Percentiles rank a stretch among this genome's conserved stretches.
phyloP scores from a whole-genome alignment of 2,888 invertebrate genomes.

The Lasioglossum vierecki region DNA sequence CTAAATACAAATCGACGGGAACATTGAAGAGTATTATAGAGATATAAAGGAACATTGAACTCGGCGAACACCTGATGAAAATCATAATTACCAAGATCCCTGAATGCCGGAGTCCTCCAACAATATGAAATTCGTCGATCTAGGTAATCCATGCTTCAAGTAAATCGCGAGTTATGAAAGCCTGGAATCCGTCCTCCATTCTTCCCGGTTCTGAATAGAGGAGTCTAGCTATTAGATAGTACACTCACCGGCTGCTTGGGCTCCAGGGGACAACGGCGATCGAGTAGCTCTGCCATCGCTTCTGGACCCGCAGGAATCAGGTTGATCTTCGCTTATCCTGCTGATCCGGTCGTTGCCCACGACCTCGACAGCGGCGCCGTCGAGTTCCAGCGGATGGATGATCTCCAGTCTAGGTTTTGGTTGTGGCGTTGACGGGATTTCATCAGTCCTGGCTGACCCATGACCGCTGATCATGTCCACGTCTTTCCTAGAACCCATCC shows the following conservation, averaged over 20 bases:
- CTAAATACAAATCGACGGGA: neutral
- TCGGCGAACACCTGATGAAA: neutral
- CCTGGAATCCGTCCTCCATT: neutral
- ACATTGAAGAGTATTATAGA: neutral
- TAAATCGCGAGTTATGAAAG: neutral
- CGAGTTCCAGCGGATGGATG: conserved; percentile 94
- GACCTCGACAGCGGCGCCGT: conserved; percentile 92
- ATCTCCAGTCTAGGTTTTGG: conserved; percentile 92
- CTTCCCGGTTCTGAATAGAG: neutral
- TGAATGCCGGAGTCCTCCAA: neutral
- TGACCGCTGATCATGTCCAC: conserved; percentile 85
- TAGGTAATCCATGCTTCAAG: neutral
- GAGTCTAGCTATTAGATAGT: conserved; percentile 12
- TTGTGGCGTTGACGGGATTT: conserved; percentile 86
- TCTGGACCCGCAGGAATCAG: conserved; percentile 70
- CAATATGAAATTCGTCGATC: neutral
- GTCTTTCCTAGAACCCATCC: conserved; percentile 91
- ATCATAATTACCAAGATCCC: neutral
- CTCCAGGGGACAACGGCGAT: conserved; percentile 59
- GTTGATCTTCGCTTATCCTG: conserved; percentile 81
- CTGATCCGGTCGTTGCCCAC: conserved; percentile 85
- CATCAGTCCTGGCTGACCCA: conserved; percentile 85
- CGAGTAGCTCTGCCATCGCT: conserved; percentile 55
- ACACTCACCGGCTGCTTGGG: conserved; percentile 72
- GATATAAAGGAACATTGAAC: neutral